Base-by-base conservation (phyloP, 2,113 vertebrate genomes). In the Zingel zingel region DNA sequence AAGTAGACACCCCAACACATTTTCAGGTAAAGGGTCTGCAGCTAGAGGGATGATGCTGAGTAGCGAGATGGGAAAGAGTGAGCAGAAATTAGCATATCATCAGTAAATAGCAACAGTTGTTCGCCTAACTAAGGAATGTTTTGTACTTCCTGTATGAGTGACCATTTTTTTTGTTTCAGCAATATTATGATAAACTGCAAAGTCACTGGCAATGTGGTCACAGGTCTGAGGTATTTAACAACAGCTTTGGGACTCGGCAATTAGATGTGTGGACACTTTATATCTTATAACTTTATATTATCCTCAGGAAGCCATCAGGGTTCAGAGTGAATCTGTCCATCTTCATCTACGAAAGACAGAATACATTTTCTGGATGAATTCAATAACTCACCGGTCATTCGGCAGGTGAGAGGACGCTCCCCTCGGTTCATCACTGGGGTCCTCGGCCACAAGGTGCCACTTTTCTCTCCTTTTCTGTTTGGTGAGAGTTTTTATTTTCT, bases 381-480 rank as follows among this genome's bases (percentile, higher is more conserved):
- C 1, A 33, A 53, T 2, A 83, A 72, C 81, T 77, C 88, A 83
- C 94, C 86, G 74, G 84, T 79, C 33, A 25, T 23, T 53, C 11
- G 4, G 54, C 15, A 45, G 53, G 6, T 88, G 75, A 84, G 19
- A n/a, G 39, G 82, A 69, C 6, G 69, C n/a, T 21, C 57, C 88
- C 43, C 62, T 85, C 33, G 69, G 30, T 82, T 76, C 18, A 54
- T 58, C 48, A 21, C 16, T 33, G 53, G 80, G 39, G 63, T 61
- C 30, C 6, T 88, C 76, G 53, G 67, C 78, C 57, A 90, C 54
- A 14, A 51, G 65, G 58, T 23, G 85, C 94, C 93, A 95, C 65
- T 71, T 89, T 48, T 95, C 94, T 74, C 86, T 95, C 86, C 96
- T 95, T 69, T 93, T 96, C 95, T 96, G 79, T 59, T 86, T 16